These are phyloP conservation scores for Tympanoctomys barrerae DNA, from an alignment of 2,797 vertebrate genomes.

Conservation along the genomic window DNA sequence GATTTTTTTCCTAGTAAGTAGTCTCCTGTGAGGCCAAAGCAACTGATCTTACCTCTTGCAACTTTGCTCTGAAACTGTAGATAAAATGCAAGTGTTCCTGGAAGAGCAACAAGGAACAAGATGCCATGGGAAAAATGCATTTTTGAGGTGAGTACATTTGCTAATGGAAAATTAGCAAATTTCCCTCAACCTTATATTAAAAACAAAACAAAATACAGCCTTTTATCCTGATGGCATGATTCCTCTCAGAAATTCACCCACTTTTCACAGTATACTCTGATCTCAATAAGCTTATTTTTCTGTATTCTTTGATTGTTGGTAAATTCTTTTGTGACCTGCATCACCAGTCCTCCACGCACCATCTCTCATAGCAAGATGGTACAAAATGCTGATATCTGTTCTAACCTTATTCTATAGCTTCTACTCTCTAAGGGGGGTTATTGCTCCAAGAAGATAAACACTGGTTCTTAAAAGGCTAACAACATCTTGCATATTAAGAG, in stretches of 20 bases:
- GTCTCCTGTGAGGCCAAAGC: not conserved
- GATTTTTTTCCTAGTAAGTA: not conserved
- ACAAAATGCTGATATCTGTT: not conserved
- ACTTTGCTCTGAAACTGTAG: not conserved
- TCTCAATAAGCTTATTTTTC: not conserved
- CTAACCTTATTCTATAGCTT: not conserved
- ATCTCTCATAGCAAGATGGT: not conserved
- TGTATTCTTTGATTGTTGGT: not conserved
- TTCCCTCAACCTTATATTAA: not conserved
- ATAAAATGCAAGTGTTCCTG: not conserved
- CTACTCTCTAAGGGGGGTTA: not conserved
- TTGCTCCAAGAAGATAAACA: not conserved
- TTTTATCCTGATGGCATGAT: not conserved
- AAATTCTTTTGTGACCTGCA: not conserved
- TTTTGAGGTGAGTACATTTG: not conserved
- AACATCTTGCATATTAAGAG: not conserved
- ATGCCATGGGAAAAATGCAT: not conserved
- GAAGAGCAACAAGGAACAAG: not conserved
- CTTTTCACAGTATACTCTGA: not conserved
- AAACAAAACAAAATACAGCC: not conserved
- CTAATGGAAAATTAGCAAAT: not conserved
- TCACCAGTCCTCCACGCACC: not conserved
- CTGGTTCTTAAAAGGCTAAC: not conserved
- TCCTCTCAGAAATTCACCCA: not conserved
- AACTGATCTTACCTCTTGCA: not conserved